A percentile compares a stretch with the other conserved stretches of the same genome.
Conservation (phyloP, 2,797 vertebrate species). For the Pogonophryne albipinna region DNA sequence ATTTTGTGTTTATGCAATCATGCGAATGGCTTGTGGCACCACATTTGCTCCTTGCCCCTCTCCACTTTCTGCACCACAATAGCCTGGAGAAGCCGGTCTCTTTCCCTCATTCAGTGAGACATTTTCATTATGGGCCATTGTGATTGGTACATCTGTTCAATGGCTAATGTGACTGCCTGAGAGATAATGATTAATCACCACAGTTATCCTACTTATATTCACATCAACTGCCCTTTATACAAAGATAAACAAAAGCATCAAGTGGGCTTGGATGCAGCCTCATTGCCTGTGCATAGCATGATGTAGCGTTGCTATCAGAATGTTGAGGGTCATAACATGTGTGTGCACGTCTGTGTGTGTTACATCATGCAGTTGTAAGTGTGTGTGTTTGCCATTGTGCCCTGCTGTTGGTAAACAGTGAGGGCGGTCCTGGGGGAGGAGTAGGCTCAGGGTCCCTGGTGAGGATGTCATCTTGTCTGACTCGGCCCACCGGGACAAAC, state of each 20-base stretch:
- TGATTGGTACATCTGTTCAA: conserved; percentile 31
- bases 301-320: conserved; percentile 1
- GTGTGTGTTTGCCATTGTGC: conserved; percentile 37
- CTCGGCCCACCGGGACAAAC: conserved; percentile 71
- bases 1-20: conserved; percentile 19
- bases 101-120: conserved; percentile 10
- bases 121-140: background rate
- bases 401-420: conserved; percentile 71
- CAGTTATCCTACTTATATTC: conserved; percentile 18
- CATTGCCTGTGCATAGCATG: background rate
- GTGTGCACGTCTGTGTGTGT: conserved; percentile 18
- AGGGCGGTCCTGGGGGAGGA: conserved; percentile 72
- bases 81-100: background rate
- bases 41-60: background rate
- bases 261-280: background rate
- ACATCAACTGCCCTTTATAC: background rate
- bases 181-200: conserved; percentile 25
- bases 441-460: conserved; percentile 74
- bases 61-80: background rate
- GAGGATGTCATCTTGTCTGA: conserved; percentile 80
- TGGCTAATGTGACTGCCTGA: conserved; percentile 23
- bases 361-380: conserved; percentile 1
- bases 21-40: background rate
- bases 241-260: conserved; percentile 19
- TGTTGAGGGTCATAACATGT: background rate